These are phyloP conservation scores for Sebastes matsubarae DNA, from an alignment of 2,797 vertebrate species.

Conservation along the genomic window DNA sequence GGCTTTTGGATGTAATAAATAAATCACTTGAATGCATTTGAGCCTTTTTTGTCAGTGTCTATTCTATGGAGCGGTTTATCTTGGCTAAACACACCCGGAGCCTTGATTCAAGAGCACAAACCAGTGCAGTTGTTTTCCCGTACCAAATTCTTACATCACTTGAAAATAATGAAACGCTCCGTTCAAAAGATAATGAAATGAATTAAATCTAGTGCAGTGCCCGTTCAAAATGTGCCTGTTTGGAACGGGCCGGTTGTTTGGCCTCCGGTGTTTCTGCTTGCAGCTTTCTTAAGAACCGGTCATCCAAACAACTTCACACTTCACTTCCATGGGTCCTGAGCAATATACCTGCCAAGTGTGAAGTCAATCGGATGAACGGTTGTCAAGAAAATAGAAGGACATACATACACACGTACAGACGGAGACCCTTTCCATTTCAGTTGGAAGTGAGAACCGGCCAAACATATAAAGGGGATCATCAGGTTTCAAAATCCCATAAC, in stretches of 20 bases:
- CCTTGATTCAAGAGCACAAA: neutral
- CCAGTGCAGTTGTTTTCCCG: neutral
- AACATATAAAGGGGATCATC: neutral
- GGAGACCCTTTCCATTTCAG: neutral
- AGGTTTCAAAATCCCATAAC: neutral
- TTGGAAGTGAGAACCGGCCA: neutral
- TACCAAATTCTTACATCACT: neutral
- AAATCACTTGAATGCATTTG: neutral
- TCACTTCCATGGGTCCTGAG: neutral
- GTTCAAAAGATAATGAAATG: neutral
- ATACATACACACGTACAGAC: neutral
- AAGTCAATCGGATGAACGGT: neutral
- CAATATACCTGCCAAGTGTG: neutral
- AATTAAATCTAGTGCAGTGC: neutral
- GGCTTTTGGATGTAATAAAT: neutral
- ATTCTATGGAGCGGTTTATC: neutral
- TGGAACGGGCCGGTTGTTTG: too few species aligned
- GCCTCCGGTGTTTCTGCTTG: neutral
- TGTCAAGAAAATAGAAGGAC: neutral
- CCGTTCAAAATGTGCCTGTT: too few species aligned
- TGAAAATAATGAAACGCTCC: neutral
- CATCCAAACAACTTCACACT: neutral
- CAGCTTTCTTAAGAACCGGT: neutral
- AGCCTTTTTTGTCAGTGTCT: neutral
- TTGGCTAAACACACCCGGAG: neutral